A percentile compares a stretch with the other conserved stretches of the same genome.
These are phyloP conservation scores for Palythoa caribaeorum DNA, from an alignment of 92 coral and sea anemone species.

Conservation along the genomic window DNA sequence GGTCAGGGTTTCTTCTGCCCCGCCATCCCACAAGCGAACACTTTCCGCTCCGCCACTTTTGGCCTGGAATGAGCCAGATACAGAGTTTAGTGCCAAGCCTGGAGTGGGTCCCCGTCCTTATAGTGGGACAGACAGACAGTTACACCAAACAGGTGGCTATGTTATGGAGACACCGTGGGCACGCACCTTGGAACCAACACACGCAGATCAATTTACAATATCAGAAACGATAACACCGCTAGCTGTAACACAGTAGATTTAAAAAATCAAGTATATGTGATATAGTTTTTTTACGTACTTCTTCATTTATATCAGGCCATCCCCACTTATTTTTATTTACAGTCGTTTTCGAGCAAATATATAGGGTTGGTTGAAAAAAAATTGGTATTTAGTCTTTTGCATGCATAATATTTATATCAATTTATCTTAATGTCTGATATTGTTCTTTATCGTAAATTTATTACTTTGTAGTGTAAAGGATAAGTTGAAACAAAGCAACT, in stretches of 20 bases:
- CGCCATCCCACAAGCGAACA: slow-evolving; percentile 78
- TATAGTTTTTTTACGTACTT: too few relatives aligned
- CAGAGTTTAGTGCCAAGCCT: slow-evolving; percentile 76
- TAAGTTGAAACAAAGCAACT: too few relatives aligned
- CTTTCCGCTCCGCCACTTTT: slow-evolving; percentile 78
- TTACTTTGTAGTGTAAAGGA: too few relatives aligned
- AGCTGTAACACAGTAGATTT: slow-evolving; percentile 62
- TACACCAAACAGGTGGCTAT: slow-evolving; percentile 1
- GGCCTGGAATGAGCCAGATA: slow-evolving; percentile 97
- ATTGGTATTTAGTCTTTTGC: too few relatives aligned
- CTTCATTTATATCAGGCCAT: too few relatives aligned
- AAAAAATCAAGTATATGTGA: too few relatives aligned
- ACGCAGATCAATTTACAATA: slow-evolving; percentile 59
- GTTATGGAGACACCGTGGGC: slow-evolving; percentile 68
- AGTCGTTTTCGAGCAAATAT: too few relatives aligned
- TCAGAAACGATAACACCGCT: slow-evolving; percentile 90
- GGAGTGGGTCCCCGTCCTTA: slow-evolving; percentile 82
- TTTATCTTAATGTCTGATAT: too few relatives aligned
- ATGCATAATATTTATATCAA: too few relatives aligned
- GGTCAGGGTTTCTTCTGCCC: slow-evolving; percentile 85
- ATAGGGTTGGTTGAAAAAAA: too few relatives aligned
- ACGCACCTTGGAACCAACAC: slow-evolving; percentile 54
- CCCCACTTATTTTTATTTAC: too few relatives aligned
- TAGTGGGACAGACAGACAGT: slow-evolving; percentile 32
- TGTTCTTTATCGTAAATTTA: too few relatives aligned